Evolutionary conservation across 2,797 vertebrate species (phyloP).

Genomic region (Acrossocheilus wenchowensis): DNA sequence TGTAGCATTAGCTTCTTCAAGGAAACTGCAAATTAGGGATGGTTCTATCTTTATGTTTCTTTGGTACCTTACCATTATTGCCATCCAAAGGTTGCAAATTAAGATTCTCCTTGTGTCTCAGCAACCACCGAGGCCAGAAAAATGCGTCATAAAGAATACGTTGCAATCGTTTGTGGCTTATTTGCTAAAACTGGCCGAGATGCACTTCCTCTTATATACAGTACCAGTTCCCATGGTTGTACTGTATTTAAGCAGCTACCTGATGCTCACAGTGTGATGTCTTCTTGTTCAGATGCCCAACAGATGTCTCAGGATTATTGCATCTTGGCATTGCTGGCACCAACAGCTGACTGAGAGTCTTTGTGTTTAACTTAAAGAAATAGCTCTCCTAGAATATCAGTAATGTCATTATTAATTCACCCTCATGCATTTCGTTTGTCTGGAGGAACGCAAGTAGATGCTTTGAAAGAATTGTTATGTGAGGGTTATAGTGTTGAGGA

Average conservation of each 20-base stretch:
- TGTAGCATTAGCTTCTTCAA: conserved; percentile 77
- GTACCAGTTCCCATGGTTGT: conserved; percentile 59
- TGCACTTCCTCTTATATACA: conserved; percentile 63
- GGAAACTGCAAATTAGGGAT: conserved; percentile 75
- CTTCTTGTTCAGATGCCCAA: background rate
- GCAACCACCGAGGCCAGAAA: conserved; percentile 74
- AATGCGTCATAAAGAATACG: conserved; percentile 76
- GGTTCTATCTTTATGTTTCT: conserved; percentile 76
- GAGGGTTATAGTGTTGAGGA: background rate
- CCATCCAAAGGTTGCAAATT: conserved; percentile 76
- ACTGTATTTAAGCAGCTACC: conserved; percentile 65
- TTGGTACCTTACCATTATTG: conserved; percentile 82
- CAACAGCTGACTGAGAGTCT: conserved; percentile 20
- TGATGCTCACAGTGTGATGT: conserved; percentile 46
- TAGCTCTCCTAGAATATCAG: background rate
- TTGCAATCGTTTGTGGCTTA: conserved; percentile 77
- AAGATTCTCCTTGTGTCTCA: conserved; percentile 76
- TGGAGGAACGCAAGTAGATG: background rate
- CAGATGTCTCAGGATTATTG: conserved; percentile 34
- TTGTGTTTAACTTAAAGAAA: background rate
- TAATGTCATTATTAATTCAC: background rate
- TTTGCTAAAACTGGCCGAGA: conserved; percentile 73
- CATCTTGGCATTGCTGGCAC: conserved; percentile 12
- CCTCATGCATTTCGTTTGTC: background rate
- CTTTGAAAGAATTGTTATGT: background rate